These are phyloP conservation scores for Drosophila niveifrons DNA, from an alignment of 2,888 invertebrate species.

Conservation along the genomic window DNA sequence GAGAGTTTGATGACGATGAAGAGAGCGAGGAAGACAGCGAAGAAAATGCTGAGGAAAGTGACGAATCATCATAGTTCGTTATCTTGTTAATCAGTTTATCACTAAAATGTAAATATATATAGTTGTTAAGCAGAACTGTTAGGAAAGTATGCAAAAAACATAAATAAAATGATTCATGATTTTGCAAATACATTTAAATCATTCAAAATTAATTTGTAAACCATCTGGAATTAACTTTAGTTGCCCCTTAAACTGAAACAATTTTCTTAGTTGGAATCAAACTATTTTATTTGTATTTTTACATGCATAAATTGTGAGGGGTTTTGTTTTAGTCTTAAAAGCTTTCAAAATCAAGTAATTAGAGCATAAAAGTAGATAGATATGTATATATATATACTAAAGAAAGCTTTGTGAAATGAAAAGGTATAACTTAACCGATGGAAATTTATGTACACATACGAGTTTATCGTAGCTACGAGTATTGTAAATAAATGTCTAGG, in stretches of 20 bases:
- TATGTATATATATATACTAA: slow-evolving; percentile 2
- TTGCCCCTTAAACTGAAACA: neutral
- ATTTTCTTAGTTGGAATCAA: slow-evolving; percentile 27
- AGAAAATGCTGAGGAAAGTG: slow-evolving; percentile 63
- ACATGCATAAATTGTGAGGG: slow-evolving; percentile 52
- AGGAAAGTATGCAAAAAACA: no score
- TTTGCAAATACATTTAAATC: no score
- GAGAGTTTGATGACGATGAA: slow-evolving; percentile 60
- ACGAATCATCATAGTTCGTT: slow-evolving; percentile 37
- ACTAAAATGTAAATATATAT: slow-evolving; percentile 20
- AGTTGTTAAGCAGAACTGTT: slow-evolving; percentile 14
- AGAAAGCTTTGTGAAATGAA: slow-evolving; percentile 36
- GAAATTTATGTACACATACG: slow-evolving; percentile 53
- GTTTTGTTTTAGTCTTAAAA: slow-evolving; percentile 34
- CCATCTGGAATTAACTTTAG: neutral
- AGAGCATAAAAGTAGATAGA: slow-evolving; percentile 22
- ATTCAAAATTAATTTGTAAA: neutral
- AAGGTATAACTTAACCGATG: slow-evolving; percentile 39
- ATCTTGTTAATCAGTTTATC: slow-evolving; percentile 23
- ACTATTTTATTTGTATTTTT: slow-evolving; percentile 46
- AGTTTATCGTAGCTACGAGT: slow-evolving; percentile 20
- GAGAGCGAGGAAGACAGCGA: slow-evolving; percentile 64
- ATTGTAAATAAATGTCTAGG: slow-evolving; percentile 51
- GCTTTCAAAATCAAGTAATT: slow-evolving; percentile 37
- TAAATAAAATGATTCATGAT: no score